Base-by-base conservation (phyloP, 2,113 vertebrate genomes). In the Petromus typicus region DNA sequence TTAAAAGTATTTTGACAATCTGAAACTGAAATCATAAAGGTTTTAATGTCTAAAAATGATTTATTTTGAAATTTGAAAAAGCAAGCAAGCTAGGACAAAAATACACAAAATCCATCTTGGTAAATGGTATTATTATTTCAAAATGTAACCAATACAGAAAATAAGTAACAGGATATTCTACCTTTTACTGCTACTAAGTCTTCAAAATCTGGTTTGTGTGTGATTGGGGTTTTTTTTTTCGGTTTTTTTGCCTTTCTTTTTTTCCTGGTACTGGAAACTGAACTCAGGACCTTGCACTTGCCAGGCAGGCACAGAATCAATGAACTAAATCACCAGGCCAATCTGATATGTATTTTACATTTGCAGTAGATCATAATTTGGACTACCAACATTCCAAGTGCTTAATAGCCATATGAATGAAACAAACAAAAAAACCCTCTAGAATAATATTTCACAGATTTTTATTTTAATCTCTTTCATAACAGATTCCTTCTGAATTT, bases 11-110 rank as follows among this genome's bases (percentile, higher is more conserved):
- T 61, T 73, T 89, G 56, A 87, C 40, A 25, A 71, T 92, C 90
- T 87, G 61, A 93, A 95, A 95, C 4, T 37, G 10, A 94, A 89
- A 95, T 78, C 12, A 2, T 86, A 93, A 86, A 89, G n/a, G 16
- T 76, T 94, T 94, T 59, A n/a, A 83, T 56, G 40, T 57, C 51
- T 86, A 59, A 91, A 95, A 92, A 64, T 56, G 95, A 92, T 40
- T 86, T 78, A 93, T 37, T 91, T 64, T 48, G 40, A 92, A 89
- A 88, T 69, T 48, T 91, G 57, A 67, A 83, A 30, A 71, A 89
- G n/a, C 57, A 48, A 89, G 22, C 18, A 7, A 92, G 73, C 37
- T 48, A 25, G 13, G 88, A 59, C 32, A 88, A 87, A 92, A 75
- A 18, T 56, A 89, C 81, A 90, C 56, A 79, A 91, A 94, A 95